Evolutionary conservation across 2,888 invertebrate genomes (phyloP).

Genomic region (Lithodes maja): DNA sequence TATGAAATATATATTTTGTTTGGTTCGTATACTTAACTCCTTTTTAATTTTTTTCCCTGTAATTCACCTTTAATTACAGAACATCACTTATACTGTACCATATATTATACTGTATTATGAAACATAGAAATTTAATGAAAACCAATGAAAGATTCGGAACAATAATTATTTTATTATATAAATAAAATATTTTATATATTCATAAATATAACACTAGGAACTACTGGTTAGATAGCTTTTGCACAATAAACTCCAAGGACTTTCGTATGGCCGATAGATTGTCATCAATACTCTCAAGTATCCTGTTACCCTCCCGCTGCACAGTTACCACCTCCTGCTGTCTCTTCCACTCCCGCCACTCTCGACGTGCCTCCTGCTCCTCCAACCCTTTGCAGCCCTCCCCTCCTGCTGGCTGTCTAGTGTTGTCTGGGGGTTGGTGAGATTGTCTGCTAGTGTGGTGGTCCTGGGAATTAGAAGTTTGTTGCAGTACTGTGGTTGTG

Average conservation of each 20-base stretch:
- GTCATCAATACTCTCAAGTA: constrained; percentile 27
- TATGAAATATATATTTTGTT: too few species aligned
- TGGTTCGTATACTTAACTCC: too few species aligned
- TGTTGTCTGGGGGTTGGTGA: not conserved
- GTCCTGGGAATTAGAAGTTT: not conserved
- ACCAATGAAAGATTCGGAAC: too few species aligned
- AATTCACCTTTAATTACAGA: too few species aligned
- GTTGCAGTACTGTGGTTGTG: not conserved
- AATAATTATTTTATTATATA: too few species aligned
- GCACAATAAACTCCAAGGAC: constrained; percentile 25
- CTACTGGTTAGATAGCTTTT: constrained; percentile 24
- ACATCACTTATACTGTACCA: too few species aligned
- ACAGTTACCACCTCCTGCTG: constrained; percentile 25
- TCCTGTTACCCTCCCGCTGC: constrained; percentile 7
- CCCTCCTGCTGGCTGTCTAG: not conserved
- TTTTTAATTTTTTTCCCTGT: too few species aligned
- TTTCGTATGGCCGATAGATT: constrained; percentile 18
- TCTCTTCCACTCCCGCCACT: constrained; percentile 37
- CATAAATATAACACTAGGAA: not conserved
- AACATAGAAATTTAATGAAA: too few species aligned
- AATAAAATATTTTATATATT: too few species aligned
- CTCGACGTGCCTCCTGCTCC: constrained; percentile 24
- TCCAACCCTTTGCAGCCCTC: not conserved
- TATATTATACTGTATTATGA: too few species aligned
- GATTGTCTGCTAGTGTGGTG: not conserved